Base-by-base conservation (phyloP, 2,888 invertebrate genomes). In the Neoaliturus tenellus region DNA sequence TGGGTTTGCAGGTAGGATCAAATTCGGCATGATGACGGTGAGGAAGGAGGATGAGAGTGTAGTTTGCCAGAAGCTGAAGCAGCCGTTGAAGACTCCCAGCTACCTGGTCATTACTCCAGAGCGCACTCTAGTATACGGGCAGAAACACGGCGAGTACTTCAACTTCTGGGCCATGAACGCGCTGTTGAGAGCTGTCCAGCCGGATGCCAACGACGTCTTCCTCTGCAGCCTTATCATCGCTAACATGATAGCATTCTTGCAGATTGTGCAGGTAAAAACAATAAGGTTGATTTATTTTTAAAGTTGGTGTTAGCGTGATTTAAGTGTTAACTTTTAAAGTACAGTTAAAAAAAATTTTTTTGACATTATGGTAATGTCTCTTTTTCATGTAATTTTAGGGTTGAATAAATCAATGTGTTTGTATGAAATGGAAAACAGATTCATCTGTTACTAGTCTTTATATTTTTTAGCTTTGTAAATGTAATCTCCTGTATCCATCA, bases 161-260 rank as follows among this genome's bases (percentile, higher is more conserved):
- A 91, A 90, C 82, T 91, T 90, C 87, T 86, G 87, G 73, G 89
- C 91, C 3, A 90, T 92, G 90, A 90, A 91, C 86, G 86, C 89
- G 28, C 91, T 91, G 86, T 88, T 92, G 31, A 89, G 90, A 85
- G 89, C 90, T 44, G 87, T 92, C 3, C 90, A 91, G 85, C 92
- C 92, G 1, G 92, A 92, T 88, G 89, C 91, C 85, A 92, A 92
- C 88, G 92, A 92, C 88, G 88, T 92, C 17, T 92, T 92, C 87
- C 88, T 92, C 12, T 87, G 90, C 71, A 91, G 90, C 86, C 88
- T 92, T 48, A 86, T 91, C 23, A 82, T 91, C 14, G 90, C 90
- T 80, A 92, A 92, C 88, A 87, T 91, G 85, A 87, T 91, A 39
- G 91, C 91, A 17, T 89, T 89, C 73, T 89, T 92, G 85, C 91